A percentile compares a stretch with the other conserved stretches of the same genome.
Conservation (phyloP, 1,140 invertebrate genomes). For the Drosophila punjabiensis region DNA sequence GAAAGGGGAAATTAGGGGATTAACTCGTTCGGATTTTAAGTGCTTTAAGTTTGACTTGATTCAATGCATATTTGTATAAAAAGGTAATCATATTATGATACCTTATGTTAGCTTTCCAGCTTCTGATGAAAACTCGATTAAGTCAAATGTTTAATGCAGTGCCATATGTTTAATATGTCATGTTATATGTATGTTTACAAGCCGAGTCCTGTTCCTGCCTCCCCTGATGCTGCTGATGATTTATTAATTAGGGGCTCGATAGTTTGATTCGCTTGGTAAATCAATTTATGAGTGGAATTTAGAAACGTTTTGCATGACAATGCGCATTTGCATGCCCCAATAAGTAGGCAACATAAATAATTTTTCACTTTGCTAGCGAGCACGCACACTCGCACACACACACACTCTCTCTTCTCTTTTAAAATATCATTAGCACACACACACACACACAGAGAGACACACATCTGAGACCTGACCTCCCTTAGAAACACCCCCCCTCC, state of each 20-base stretch:
- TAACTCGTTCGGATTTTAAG: too few species aligned
- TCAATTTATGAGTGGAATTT: constrained; percentile 35
- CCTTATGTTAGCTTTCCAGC: not conserved
- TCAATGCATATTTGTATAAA: not conserved
- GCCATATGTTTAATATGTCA: not conserved
- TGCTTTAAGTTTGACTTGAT: too few species aligned
- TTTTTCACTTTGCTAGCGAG: constrained; percentile 49
- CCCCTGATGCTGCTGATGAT: constrained; percentile 1
- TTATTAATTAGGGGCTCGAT: constrained; percentile 33
- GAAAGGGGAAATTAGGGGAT: too few species aligned
- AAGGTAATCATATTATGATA: not conserved
- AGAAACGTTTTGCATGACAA: constrained; percentile 41
- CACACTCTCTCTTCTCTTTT: constrained; percentile 47
- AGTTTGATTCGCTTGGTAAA: constrained; percentile 41
- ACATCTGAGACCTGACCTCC: constrained; percentile 70
- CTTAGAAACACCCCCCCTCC: constrained; percentile 23
- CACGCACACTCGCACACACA: constrained; percentile 17
- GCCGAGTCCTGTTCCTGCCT: not conserved
- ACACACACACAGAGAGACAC: constrained; percentile 51
- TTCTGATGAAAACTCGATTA: not conserved
- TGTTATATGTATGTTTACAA: not conserved
- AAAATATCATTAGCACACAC: constrained; percentile 81
- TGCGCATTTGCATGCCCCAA: constrained; percentile 45
- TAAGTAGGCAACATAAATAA: constrained; percentile 64
- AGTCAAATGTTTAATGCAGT: not conserved